A percentile compares a stretch with the other conserved stretches of the same genome.
Conservation (phyloP, 2,113 vertebrate genomes). For the Phaethornis superciliosus region DNA sequence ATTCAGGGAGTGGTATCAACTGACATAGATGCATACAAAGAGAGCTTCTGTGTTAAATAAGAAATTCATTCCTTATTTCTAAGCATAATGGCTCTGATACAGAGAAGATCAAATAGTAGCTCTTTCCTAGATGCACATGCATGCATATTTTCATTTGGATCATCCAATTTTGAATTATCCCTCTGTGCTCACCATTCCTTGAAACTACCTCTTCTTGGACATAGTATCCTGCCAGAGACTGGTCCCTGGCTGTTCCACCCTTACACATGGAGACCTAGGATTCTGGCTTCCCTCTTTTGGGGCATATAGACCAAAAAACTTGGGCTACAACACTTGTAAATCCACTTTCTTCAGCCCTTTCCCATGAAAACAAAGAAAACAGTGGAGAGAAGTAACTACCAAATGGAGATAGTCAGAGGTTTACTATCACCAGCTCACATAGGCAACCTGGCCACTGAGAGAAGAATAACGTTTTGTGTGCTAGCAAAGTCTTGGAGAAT, state of each 20-base stretch:
- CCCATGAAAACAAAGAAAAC: not conserved
- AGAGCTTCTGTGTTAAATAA: not conserved
- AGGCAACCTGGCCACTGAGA: not conserved
- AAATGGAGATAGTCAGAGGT: not conserved
- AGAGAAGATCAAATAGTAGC: not conserved
- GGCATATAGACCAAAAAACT: not conserved
- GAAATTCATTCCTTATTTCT: not conserved
- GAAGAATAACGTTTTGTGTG: not conserved
- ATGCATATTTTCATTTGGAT: not conserved
- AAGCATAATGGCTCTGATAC: not conserved
- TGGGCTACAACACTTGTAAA: not conserved
- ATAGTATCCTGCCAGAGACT: not conserved
- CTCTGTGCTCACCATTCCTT: not conserved
- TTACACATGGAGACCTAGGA: not conserved
- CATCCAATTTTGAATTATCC: not conserved
- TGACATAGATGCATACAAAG: not conserved
- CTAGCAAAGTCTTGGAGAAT: not conserved
- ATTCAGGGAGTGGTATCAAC: not conserved
- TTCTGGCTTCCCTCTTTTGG: not conserved
- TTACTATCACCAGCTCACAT: not conserved
- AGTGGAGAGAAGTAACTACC: not conserved
- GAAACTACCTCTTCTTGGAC: not conserved
- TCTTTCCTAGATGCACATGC: not conserved
- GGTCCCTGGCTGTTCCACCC: not conserved
- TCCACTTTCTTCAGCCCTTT: not conserved